Evolutionary conservation across 1,140 invertebrate genomes (phyloP), one percentile per base, ranked within the genome.

Genomic region (Plectrocnemia conspersa): DNA sequence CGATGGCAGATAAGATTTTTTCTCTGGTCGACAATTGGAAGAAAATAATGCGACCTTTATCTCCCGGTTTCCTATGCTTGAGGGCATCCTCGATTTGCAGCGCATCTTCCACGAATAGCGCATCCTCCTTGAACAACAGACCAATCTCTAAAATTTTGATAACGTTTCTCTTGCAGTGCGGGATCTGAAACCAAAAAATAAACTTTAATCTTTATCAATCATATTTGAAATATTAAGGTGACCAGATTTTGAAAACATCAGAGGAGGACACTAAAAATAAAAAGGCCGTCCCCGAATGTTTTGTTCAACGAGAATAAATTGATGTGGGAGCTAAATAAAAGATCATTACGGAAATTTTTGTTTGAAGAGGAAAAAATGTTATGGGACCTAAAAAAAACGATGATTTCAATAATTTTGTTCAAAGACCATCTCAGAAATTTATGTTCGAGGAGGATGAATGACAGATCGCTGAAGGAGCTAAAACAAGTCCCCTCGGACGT

Each of bases 71-170:
- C 15, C 18, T 29, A 2, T 19, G 0, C 15, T 25, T 19, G 11
- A 15, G 35, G 15, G 23, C 21, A 6, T 27, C 33, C 11, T 48
- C 42, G 9, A 41, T 29, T 38, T 55, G 53, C 27, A 55, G 24
- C 10, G 22, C 49, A 24, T 52, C 40, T 38, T 61, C 59, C 11
- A 61, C 22, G 15, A 18, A 10, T 5, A 58, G 16, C 1, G 55
- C 29, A 33, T 61, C 59, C 32, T 58, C 55, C 10, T 46, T 32
- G 49, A 61, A 61, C 18, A 61, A 15, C 16, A 61, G 47, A 15
- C 59, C 59, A 18, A 47, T 25, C 10, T 58, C 55, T 5, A 61
- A 25, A 18, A 61, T 52, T 27, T n/a, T 40, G 11, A 48, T 47
- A 9, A 55, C 33, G n/a, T 6, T 11, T 3, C 29, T 25, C 5